phyloP scores from a whole-genome alignment of 2,888 invertebrate genomes.

The Chrysomela aeneicollis region DNA sequence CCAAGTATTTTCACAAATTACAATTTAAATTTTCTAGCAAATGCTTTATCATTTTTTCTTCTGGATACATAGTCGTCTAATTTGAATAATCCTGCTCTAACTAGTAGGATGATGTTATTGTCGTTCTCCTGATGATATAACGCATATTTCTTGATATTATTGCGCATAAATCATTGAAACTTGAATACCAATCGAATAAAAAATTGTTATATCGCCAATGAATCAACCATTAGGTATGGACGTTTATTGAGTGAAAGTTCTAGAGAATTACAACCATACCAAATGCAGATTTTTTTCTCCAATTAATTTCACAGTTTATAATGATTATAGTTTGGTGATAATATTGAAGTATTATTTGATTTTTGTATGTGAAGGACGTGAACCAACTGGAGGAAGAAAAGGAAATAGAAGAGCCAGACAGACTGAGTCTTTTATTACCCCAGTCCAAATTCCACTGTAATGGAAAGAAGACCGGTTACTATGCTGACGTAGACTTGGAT shows the following conservation, averaged over 20 bases:
- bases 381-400: conserved; percentile 64
- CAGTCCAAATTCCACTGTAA: conserved; percentile 86
- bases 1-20: too few species aligned
- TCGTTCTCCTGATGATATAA: not conserved
- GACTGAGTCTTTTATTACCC: conserved; percentile 77
- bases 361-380: conserved; percentile 29
- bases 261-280: not conserved
- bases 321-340: not conserved
- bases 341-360: conserved; percentile 5
- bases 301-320: not conserved
- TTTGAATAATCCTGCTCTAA: too few species aligned
- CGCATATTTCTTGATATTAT: too few species aligned
- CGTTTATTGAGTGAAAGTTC: not conserved
- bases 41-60: too few species aligned
- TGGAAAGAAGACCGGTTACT: conserved; percentile 85
- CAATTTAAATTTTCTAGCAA: too few species aligned
- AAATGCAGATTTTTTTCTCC: not conserved
- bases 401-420: conserved; percentile 86
- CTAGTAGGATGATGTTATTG: too few species aligned
- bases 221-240: not conserved
- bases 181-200: too few species aligned
- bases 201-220: not conserved
- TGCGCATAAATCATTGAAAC: too few species aligned
- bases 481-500: conserved; percentile 86
- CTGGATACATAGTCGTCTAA: too few species aligned